Percentiles rank a stretch among this genome's conserved stretches.
Conservation (phyloP, 2,888 invertebrate species). For the Fabriciana adippe region DNA sequence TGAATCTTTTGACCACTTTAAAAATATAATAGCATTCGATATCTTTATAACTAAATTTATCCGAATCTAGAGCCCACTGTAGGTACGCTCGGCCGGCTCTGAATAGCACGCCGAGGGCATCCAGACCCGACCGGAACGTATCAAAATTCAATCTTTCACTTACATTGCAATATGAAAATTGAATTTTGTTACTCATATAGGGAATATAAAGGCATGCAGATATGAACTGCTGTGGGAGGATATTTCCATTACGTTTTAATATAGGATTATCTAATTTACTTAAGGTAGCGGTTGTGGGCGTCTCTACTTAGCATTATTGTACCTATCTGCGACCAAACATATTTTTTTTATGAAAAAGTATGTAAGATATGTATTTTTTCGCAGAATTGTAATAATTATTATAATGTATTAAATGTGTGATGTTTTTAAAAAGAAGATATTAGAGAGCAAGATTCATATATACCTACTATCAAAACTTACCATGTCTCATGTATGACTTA, state of each 20-base stretch:
- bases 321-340: not conserved
- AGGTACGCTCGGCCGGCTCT: conserved; percentile 56
- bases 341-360: not conserved
- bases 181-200: conserved; percentile 51
- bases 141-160: conserved; percentile 73
- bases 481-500: too few relatives aligned
- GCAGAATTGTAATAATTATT: too few relatives aligned
- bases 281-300: not conserved
- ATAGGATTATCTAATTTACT: conserved; percentile 21
- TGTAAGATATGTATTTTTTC: not conserved
- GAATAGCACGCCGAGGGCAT: conserved; percentile 54
- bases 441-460: too few relatives aligned
- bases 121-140: conserved; percentile 50
- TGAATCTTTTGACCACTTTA: conserved; percentile 27
- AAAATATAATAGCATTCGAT: conserved; percentile 35
- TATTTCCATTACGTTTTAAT: conserved; percentile 20
- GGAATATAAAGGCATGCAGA: conserved; percentile 16
- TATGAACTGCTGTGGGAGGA: conserved; percentile 15
- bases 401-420: too few relatives aligned
- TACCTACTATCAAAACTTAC: too few relatives aligned
- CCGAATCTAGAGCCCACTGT: conserved; percentile 37
- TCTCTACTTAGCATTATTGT: not conserved
- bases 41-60: conserved; percentile 39
- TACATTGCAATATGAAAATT: conserved; percentile 70
- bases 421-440: too few relatives aligned